Conservation (phyloP, 2,797 vertebrate genomes). For the Pempheris klunzingeri region DNA sequence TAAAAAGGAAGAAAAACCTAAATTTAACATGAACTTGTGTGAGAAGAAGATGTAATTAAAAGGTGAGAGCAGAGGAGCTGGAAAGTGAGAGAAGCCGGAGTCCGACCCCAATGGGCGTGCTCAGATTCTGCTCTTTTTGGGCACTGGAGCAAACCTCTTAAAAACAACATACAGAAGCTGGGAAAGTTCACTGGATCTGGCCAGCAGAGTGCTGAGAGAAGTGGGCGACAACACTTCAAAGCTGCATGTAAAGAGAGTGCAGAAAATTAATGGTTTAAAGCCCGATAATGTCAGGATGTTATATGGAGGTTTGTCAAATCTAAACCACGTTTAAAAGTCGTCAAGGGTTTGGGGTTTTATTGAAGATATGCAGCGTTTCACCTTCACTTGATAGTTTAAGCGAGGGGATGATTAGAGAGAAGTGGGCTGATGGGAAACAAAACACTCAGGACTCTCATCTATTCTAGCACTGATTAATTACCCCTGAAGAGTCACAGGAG, state of each 20-base stretch:
- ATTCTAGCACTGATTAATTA: background rate
- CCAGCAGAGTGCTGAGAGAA: conserved; percentile 2
- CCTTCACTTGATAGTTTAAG: background rate
- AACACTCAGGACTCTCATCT: background rate
- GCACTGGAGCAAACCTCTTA: conserved; percentile 24
- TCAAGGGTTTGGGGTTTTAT: background rate
- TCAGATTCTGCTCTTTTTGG: conserved; percentile 27
- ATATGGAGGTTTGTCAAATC: background rate
- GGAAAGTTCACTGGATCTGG: conserved; percentile 7
- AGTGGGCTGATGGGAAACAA: background rate
- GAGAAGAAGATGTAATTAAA: conserved; percentile 20
- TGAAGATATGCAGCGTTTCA: background rate
- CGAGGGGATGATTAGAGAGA: conserved; percentile 16
- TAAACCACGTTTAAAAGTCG: background rate
- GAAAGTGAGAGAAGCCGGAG: conserved; percentile 17
- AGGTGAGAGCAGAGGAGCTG: conserved; percentile 33
- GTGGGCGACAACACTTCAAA: background rate
- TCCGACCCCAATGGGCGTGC: conserved; percentile 17
- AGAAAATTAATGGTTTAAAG: background rate
- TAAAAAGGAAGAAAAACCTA: too few relatives aligned
- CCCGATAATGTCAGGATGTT: background rate
- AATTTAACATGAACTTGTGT: background rate
- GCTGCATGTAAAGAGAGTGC: background rate
- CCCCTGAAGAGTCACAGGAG: background rate
- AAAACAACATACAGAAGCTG: conserved; percentile 25